Conservation (phyloP, 2,888 invertebrate species). For the Stramonita haemastoma region DNA sequence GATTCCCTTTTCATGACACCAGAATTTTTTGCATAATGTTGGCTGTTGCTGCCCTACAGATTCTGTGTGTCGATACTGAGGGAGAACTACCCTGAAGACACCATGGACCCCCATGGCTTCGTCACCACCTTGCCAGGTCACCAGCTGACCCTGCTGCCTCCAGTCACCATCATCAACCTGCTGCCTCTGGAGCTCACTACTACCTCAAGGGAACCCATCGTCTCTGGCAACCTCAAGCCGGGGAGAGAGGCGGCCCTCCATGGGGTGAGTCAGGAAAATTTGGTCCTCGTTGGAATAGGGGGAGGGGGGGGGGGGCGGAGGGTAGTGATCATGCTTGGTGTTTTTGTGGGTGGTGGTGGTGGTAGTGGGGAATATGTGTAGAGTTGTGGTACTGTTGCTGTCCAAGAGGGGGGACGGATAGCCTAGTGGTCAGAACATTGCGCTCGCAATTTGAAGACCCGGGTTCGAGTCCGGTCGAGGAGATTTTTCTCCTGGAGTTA, state of each 20-base stretch:
- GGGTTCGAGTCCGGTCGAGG: no score
- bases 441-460: no score
- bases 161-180: constrained; percentile 90
- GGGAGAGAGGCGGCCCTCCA: constrained; percentile 77
- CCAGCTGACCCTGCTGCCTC: constrained; percentile 89
- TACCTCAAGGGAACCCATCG: constrained; percentile 72
- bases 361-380: not conserved
- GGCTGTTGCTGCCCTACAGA: constrained; percentile 77
- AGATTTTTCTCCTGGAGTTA: no score
- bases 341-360: not conserved
- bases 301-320: no score
- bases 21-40: no score
- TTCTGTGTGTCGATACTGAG: constrained; percentile 89
- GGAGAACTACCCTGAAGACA: constrained; percentile 87
- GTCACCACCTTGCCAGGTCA: constrained; percentile 86
- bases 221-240: constrained; percentile 76
- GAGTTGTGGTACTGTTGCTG: not conserved
- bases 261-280: constrained; percentile 67
- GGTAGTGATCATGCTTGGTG: no score
- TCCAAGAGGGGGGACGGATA: not conserved
- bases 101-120: constrained; percentile 18
- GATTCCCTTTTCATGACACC: no score
- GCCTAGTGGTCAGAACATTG: no score
- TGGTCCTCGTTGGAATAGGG: no score
- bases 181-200: constrained; percentile 84